Evolutionary conservation across 35 echinoderm and acorn worm genomes (phyloP).

Genomic region (Anneissia japonica): DNA sequence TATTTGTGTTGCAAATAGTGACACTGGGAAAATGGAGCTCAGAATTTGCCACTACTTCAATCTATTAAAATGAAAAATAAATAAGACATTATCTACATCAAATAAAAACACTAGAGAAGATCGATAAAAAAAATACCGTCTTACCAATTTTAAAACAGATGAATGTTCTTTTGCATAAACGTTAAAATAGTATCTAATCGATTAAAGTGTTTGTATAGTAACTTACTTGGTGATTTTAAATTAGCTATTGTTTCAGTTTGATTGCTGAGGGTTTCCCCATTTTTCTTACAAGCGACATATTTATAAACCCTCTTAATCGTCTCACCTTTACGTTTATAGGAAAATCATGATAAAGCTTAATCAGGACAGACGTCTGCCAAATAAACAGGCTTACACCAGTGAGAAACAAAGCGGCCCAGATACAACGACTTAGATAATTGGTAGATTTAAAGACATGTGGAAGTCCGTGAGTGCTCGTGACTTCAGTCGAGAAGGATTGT

Average conservation of each 20-base stretch:
- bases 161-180: too few species aligned
- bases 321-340: background rate
- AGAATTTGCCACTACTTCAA: background rate
- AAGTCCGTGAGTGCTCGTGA: conserved; percentile 35
- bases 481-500: background rate
- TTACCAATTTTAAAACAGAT: too few species aligned
- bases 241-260: too few species aligned
- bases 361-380: conserved; percentile 15
- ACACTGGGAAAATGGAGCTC: background rate
- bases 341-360: background rate
- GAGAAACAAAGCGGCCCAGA: conserved; percentile 25
- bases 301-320: too few species aligned
- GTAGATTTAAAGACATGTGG: conserved; percentile 22
- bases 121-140: too few species aligned
- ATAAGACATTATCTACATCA: too few species aligned
- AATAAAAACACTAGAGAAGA: too few species aligned
- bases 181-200: too few species aligned
- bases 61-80: background rate
- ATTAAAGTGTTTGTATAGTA: too few species aligned
- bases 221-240: too few species aligned
- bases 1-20: conserved; percentile 13
- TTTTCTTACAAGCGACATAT: too few species aligned
- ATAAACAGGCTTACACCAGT: conserved; percentile 12
- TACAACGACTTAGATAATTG: background rate
- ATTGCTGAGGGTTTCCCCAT: too few species aligned